phyloP scores from a whole-genome alignment of 2,113 vertebrate species.

The Actenoides hombroni region DNA sequence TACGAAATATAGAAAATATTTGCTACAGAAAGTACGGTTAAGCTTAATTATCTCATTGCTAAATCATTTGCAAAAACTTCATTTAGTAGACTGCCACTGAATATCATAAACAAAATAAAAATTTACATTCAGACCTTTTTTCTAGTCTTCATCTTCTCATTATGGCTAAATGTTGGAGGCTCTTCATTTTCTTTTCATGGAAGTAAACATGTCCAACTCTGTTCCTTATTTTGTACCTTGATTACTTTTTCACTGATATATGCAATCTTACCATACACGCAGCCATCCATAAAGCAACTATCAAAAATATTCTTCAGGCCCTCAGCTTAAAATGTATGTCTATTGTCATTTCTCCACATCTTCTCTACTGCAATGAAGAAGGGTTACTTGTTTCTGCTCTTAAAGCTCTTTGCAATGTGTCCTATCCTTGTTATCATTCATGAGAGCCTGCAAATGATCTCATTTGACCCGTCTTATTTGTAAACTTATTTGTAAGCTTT shows the following conservation, averaged over 20 bases:
- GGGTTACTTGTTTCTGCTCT: background rate
- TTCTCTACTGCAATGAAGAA: background rate
- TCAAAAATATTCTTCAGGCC: background rate
- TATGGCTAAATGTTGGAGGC: background rate
- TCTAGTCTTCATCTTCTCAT: background rate
- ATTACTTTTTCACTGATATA: background rate
- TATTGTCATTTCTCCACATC: background rate
- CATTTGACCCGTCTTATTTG: background rate
- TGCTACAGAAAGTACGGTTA: background rate
- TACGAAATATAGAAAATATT: background rate
- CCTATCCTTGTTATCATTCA: background rate
- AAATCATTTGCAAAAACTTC: background rate
- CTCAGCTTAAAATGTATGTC: background rate
- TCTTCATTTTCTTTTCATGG: background rate
- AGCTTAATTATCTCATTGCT: background rate
- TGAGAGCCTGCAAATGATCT: fast-evolving
- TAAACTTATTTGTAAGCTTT: background rate
- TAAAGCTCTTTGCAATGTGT: background rate
- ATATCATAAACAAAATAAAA: background rate
- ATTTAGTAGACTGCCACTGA: background rate
- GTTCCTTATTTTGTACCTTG: background rate
- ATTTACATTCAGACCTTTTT: background rate
- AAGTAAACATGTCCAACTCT: background rate
- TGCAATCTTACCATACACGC: background rate
- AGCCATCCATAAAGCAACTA: background rate